Evolutionary conservation across 2,888 invertebrate genomes (phyloP), one percentile per base, ranked within the genome.

Genomic region (Pediacus dermestoides): DNA sequence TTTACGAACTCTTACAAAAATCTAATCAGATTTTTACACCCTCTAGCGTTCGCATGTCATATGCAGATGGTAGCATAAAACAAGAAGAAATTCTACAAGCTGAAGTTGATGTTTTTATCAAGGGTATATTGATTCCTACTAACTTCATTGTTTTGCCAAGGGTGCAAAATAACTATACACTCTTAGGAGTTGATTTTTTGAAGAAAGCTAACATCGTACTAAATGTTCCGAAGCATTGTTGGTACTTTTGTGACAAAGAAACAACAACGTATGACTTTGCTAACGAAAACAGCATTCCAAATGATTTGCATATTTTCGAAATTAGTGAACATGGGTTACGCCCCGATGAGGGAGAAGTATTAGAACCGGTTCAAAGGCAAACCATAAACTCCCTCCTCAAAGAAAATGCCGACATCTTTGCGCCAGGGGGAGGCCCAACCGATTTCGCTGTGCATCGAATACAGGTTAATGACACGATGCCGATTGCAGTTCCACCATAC

Each of bases 401-500:
- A 2, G 30, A 28, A 4, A 13, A 28, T 11, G 13, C 11, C 16
- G 30, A 28, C 13, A 28, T 28, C 16, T 28, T 28, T 14, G n/a
- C 13, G 8, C n/a, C 30, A 16, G 13, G 16, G 16, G 30, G 13
- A 28, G 8, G 4, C 16, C 30, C 30, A 2, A 28, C 30, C 9
- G 30, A 28, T 28, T 28, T 28, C 16, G 30, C 30, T 4, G 30
- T 28, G 13, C 30, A 15, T 30, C 16, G 30, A 14, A 30, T 30
- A 2, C 10, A 25, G 8, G 11, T 11, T 25, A 7, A 11, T 4
- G 25, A 25, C 11, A n/a, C n/a, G n/a, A n/a, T n/a, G n/a, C n/a
- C n/a, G n/a, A n/a, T 11, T 10, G 4, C 3, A 9, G 8, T 48
- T 3, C 50, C 58, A 2, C 59, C 61, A 2, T 64, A 60, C 41